phyloP scores from a whole-genome alignment of 2,888 invertebrate genomes.

The Drosophila borborema region DNA sequence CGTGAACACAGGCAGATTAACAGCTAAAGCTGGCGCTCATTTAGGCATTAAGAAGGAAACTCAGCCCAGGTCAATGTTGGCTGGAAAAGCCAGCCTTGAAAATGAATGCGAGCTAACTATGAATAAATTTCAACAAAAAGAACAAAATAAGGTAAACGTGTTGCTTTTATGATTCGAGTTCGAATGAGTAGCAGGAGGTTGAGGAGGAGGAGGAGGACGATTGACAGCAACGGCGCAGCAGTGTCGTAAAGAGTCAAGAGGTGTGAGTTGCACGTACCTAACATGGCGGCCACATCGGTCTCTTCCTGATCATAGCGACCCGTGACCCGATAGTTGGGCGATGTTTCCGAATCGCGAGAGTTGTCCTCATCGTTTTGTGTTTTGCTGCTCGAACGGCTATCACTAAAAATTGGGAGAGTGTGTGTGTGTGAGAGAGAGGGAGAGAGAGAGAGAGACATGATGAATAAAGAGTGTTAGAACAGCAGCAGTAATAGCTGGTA shows the following conservation, averaged over 20 bases:
- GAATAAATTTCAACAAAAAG: slow-evolving; percentile 55
- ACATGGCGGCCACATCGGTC: slow-evolving; percentile 98
- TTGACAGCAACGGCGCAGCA: slow-evolving; percentile 7
- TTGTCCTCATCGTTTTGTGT: slow-evolving; percentile 92
- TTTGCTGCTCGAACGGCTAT: slow-evolving; percentile 86
- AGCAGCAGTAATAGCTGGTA: slow-evolving; percentile 1
- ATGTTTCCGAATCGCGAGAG: slow-evolving; percentile 94
- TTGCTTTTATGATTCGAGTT: slow-evolving; percentile 41
- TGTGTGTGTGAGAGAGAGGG: slow-evolving; percentile 1
- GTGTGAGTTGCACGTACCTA: slow-evolving; percentile 87
- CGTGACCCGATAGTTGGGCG: slow-evolving; percentile 93
- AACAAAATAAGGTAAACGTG: slow-evolving; percentile 5
- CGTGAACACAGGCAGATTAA: slow-evolving; percentile 69
- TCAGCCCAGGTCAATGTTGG: slow-evolving; percentile 8
- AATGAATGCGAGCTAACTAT: slow-evolving; percentile 62
- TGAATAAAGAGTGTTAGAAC: slow-evolving; percentile 14
- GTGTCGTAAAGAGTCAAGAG: slow-evolving; percentile 60
- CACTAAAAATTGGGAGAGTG: slow-evolving; percentile 70
- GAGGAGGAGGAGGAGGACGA: slow-evolving; percentile 3
- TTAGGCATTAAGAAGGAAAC: slow-evolving; percentile 23
- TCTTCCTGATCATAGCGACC: slow-evolving; percentile 96
- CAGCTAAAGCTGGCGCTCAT: slow-evolving; percentile 70
- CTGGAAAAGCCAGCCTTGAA: slow-evolving; percentile 73
- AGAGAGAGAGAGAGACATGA: neutral
- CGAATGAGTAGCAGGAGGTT: neutral